Conservation (phyloP, 1,140 invertebrate genomes). For the Psilanteris sp. region DNA sequence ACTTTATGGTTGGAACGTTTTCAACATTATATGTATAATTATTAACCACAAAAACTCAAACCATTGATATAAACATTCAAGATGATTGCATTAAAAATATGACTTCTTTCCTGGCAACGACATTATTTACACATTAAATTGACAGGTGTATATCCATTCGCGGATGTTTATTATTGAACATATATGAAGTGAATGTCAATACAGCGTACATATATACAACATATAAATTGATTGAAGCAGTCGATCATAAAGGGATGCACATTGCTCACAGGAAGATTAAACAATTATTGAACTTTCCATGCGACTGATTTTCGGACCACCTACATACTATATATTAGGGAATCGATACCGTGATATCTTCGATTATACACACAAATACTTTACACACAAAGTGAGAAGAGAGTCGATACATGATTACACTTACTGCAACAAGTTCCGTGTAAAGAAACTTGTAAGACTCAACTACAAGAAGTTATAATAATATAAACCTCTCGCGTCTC, state of each 20-base stretch:
- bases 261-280: slow-evolving; percentile 70
- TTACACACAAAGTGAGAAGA: slow-evolving; percentile 5
- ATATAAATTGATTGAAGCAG: slow-evolving; percentile 51
- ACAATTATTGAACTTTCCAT: slow-evolving; percentile 75
- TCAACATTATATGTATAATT: no score
- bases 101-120: slow-evolving; percentile 7
- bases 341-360: slow-evolving; percentile 68
- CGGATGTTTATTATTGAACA: slow-evolving; percentile 54
- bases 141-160: slow-evolving; percentile 25
- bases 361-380: slow-evolving; percentile 37
- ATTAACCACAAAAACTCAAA: no score
- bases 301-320: slow-evolving; percentile 70
- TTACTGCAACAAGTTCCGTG: slow-evolving; percentile 34
- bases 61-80: no score
- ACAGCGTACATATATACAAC: slow-evolving; percentile 44
- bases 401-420: slow-evolving; percentile 1
- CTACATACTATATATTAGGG: slow-evolving; percentile 60
- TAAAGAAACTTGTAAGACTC: no score
- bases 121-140: slow-evolving; percentile 47
- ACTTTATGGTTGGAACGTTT: no score
- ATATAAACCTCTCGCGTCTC: no score
- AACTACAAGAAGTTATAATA: no score
- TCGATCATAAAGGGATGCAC: slow-evolving; percentile 64
- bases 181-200: slow-evolving; percentile 44
- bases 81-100: no score